These are phyloP conservation scores for Digitonthophagus gazella DNA, from an alignment of 2,888 invertebrate species.

Conservation along the genomic window DNA sequence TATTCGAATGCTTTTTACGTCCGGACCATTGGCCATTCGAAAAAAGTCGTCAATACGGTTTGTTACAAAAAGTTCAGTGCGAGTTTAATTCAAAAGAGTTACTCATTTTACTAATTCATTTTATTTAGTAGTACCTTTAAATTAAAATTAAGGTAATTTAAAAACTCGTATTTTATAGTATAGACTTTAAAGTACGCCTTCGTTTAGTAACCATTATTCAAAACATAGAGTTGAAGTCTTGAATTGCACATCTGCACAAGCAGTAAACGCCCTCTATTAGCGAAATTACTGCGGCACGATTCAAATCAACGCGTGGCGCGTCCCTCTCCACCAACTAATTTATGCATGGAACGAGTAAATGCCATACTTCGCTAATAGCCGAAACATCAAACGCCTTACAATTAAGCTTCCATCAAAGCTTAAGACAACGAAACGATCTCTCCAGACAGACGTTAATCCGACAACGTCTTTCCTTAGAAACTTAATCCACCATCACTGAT, in stretches of 20 bases:
- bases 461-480: too few relatives aligned
- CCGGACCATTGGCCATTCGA: not conserved
- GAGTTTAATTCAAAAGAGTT: too few relatives aligned
- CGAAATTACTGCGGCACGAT: not conserved
- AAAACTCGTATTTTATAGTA: too few relatives aligned
- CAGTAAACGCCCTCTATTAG: not conserved
- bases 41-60: not conserved
- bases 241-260: not conserved
- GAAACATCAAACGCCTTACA: not conserved
- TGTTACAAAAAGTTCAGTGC: too few relatives aligned
- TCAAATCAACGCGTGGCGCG: not conserved
- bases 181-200: not conserved
- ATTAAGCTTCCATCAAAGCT: not conserved
- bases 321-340: not conserved
- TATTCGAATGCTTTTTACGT: not conserved
- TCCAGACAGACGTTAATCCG: not conserved
- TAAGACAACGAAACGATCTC: not conserved
- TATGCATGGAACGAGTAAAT: not conserved
- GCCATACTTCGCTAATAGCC: not conserved
- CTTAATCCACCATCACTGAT: too few relatives aligned
- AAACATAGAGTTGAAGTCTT: not conserved
- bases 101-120: too few relatives aligned
- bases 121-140: too few relatives aligned
- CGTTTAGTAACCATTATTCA: not conserved
- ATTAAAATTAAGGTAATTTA: too few relatives aligned